These are phyloP conservation scores for Cerceris ruficornis DNA, from an alignment of 2,888 invertebrate genomes.

Conservation along the genomic window DNA sequence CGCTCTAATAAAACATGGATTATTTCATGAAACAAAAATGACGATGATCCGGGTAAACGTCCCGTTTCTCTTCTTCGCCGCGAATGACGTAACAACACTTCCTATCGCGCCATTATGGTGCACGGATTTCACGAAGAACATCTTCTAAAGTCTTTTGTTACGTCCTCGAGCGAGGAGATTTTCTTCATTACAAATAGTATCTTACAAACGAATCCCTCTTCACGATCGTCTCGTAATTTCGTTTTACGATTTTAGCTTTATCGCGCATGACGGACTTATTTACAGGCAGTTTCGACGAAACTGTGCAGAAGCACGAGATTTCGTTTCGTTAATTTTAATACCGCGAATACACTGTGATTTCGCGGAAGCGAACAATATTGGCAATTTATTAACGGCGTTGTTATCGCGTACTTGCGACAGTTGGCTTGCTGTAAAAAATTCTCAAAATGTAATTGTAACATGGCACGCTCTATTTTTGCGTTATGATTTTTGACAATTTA, in stretches of 20 bases:
- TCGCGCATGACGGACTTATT: conserved; percentile 21
- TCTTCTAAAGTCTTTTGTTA: neutral
- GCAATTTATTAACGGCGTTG: too few species aligned
- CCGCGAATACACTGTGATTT: too few species aligned
- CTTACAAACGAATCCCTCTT: conserved; percentile 20
- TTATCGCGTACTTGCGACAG: too few species aligned
- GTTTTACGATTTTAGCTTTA: neutral
- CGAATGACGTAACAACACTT: conserved; percentile 4
- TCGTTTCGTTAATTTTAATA: neutral
- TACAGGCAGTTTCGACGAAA: conserved; percentile 23
- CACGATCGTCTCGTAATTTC: neutral
- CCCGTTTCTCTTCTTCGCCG: neutral
- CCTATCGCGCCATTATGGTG: neutral
- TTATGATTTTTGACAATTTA: too few species aligned
- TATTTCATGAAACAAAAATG: conserved; percentile 43
- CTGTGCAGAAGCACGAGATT: neutral
- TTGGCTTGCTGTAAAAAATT: too few species aligned
- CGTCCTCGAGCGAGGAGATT: conserved; percentile 12
- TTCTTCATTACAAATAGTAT: conserved; percentile 31
- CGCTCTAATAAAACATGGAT: conserved; percentile 45
- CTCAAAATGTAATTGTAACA: too few species aligned
- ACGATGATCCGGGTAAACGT: conserved; percentile 14
- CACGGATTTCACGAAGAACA: neutral
- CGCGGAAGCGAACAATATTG: too few species aligned
- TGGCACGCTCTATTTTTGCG: too few species aligned